Conservation (phyloP, 2,113 vertebrate species). For the Hydropotes inermis region DNA sequence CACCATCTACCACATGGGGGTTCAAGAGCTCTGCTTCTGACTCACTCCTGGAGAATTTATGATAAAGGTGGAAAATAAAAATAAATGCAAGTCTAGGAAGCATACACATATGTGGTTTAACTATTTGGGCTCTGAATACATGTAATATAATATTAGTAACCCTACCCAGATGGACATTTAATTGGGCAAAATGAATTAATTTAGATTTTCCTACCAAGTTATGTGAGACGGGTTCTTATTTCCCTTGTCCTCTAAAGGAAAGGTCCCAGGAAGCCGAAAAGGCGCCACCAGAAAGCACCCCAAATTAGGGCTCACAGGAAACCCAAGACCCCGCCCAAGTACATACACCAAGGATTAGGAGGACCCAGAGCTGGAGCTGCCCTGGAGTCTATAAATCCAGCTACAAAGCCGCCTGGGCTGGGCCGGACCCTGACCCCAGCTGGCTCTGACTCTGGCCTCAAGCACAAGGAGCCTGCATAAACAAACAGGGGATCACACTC, state of each 20-base stretch:
- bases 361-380: not conserved
- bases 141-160: not conserved
- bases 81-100: not conserved
- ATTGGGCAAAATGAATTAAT: not conserved
- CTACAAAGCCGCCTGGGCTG: constrained; percentile 2
- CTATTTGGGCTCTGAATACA: not conserved
- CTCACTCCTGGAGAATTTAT: not conserved
- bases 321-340: not conserved
- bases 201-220: constrained; percentile 21
- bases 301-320: not conserved
- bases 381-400: not conserved
- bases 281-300: not conserved
- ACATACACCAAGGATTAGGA: not conserved
- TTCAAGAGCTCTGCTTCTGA: not conserved
- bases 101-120: not conserved
- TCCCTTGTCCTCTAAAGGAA: constrained; percentile 8
- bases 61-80: not conserved
- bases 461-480: constrained; percentile 53
- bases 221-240: not conserved
- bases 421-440: constrained; percentile 28
- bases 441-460: constrained; percentile 48
- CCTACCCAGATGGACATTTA: not conserved
- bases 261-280: not conserved
- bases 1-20: not conserved
- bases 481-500: constrained; percentile 62